Base-by-base conservation (phyloP, 2,888 invertebrate species). In the Plutella xylostella region DNA sequence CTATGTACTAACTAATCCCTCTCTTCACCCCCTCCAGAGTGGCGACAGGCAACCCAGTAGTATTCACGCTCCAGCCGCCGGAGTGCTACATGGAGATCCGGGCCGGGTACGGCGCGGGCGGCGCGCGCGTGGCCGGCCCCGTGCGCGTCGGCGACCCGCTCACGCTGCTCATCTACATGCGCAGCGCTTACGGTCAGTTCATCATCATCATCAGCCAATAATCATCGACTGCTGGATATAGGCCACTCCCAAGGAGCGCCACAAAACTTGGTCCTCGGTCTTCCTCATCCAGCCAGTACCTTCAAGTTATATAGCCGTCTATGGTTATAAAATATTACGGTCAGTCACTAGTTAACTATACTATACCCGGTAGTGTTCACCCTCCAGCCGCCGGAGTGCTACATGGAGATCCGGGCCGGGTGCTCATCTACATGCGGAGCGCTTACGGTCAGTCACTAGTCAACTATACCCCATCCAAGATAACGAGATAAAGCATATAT, bases 21-120 rank as follows among this genome's bases (percentile, higher is more conserved):
- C 28, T 28, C 15, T 33, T 33, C 20, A 1, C 20, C 37, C 37
- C n/a, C n/a, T n/a, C 12, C 73, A 96, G 96, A 73, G 95, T 96
- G 53, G 96, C 96, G 48, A 96, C 96, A 28, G 96, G 96, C 40
- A 96, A 96, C 76, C 96, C 96, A 14, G 94, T 96, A 15, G 93
- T 96, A 31, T 96, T 96, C 65, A 96, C 96, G 0, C 82, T 96
- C 43, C 94, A 94, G 52, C 96, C 96, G 1, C 96, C 96, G 0
- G 96, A 96, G 71, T 96, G 96, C 68, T 95, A 96, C 80, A 96
- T 96, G 96, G 96, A 96, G 84, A 96, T 96, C 60, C 87, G 95
- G 52, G 90, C 94, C 55, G 96, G 96, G 18, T 96, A 95, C 70
- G 94, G 95, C 12, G 93, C 94, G 6, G 88, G 88, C 25, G 96